A percentile compares a stretch with the other conserved stretches of the same genome.
Conservation (phyloP, 1,140 invertebrate genomes). For the Neoseiulus cucumeris region DNA sequence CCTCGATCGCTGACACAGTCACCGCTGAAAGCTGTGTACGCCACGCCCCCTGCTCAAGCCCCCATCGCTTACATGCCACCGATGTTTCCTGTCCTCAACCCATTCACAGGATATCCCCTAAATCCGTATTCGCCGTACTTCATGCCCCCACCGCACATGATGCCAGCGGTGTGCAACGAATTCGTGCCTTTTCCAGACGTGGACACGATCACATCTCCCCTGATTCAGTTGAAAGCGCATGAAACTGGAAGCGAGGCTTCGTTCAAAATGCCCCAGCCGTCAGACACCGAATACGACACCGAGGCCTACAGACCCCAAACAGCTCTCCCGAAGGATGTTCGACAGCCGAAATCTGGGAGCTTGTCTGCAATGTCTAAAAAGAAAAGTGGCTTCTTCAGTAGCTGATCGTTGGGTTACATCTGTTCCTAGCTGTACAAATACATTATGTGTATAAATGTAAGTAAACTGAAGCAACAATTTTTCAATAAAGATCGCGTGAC, state of each 20-base stretch:
- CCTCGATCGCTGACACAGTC: too few species aligned
- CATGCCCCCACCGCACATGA: background rate
- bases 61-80: too few species aligned
- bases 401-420: background rate
- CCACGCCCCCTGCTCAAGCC: too few species aligned
- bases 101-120: background rate
- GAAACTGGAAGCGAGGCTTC: constrained; percentile 2
- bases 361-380: background rate
- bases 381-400: background rate
- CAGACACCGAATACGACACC: constrained; percentile 1
- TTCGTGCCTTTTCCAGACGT: background rate
- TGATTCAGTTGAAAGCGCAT: background rate
- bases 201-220: background rate
- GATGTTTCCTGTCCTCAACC: too few species aligned
- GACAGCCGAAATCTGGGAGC: background rate
- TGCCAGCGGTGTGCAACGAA: background rate
- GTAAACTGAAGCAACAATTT: too few species aligned
- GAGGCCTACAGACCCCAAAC: background rate
- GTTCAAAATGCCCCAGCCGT: background rate
- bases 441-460: too few species aligned
- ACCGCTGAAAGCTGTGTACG: too few species aligned
- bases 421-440: too few species aligned
- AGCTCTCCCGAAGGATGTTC: background rate
- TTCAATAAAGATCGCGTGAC: too few species aligned
- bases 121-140: background rate